Evolutionary conservation across 2,113 vertebrate species (phyloP).

Genomic region (Boulengeromyrus knoepffleri): DNA sequence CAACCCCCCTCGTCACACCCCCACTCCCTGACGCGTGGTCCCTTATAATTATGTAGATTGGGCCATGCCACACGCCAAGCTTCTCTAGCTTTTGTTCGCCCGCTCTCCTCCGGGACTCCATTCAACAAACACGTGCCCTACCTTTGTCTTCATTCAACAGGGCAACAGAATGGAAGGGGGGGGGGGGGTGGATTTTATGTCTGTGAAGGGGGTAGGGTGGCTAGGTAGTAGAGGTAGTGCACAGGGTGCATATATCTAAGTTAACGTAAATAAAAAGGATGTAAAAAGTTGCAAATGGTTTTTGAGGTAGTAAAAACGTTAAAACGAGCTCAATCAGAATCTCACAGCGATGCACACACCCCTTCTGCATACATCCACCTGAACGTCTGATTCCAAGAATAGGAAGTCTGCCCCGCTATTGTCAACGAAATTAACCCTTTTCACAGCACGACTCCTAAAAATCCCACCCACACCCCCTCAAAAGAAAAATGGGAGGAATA

Average conservation of each 20-base stretch:
- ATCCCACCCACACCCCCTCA: slow-evolving; percentile 9
- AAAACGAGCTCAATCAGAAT: slow-evolving; percentile 9
- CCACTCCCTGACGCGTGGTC: slow-evolving; percentile 44
- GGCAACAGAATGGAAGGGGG: slow-evolving; percentile 27
- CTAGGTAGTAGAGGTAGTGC: background rate
- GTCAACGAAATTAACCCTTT: slow-evolving; percentile 41
- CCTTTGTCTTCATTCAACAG: slow-evolving; percentile 42
- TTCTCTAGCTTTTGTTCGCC: slow-evolving; percentile 37
- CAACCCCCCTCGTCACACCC: slow-evolving; percentile 26
- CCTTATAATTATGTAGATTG: slow-evolving; percentile 44
- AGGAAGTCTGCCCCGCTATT: slow-evolving; percentile 39
- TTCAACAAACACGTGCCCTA: slow-evolving; percentile 44
- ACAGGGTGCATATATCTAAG: background rate
- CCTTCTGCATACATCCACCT: slow-evolving; percentile 16
- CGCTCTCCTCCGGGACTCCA: slow-evolving; percentile 35
- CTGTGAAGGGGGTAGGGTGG: slow-evolving; percentile 5
- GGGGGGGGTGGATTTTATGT: background rate
- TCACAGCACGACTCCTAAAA: slow-evolving; percentile 39
- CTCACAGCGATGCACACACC: background rate
- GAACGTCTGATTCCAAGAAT: slow-evolving; percentile 41
- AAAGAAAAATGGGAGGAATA: slow-evolving; percentile 16
- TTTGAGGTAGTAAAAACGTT: slow-evolving; percentile 18
- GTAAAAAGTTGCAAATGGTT: background rate
- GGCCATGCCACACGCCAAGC: slow-evolving; percentile 39
- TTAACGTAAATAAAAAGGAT: slow-evolving; percentile 12